A percentile compares a stretch with the other conserved stretches of the same genome.
phyloP scores from a whole-genome alignment of 2,113 vertebrate genomes.

The Myiagra hebetior region DNA sequence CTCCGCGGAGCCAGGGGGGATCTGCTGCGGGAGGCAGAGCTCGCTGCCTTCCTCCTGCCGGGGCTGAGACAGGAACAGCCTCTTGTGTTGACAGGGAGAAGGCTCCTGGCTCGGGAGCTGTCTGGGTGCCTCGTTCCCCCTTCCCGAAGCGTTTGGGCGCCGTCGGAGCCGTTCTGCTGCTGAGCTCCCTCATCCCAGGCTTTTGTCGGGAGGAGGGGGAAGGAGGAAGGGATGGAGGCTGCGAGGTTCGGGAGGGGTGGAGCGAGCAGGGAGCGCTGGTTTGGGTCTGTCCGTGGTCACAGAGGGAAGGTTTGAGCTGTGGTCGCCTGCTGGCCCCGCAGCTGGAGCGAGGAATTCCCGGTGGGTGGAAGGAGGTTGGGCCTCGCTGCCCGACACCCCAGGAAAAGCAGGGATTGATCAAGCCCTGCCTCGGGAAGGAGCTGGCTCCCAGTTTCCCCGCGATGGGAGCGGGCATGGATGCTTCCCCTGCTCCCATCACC shows the following conservation, averaged over 20 bases:
- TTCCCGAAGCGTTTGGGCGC: background rate
- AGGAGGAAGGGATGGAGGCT: background rate
- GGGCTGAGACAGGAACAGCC: background rate
- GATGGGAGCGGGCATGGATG: background rate
- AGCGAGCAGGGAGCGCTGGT: background rate
- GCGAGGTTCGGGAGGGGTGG: background rate
- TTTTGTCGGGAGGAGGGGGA: background rate
- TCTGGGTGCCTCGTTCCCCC: background rate
- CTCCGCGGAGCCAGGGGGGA: background rate
- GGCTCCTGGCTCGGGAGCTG: background rate
- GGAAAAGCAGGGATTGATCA: background rate
- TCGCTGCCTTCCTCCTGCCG: background rate
- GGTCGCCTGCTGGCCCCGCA: background rate
- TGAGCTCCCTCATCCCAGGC: background rate
- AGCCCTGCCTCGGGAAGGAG: background rate
- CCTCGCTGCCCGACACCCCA: background rate
- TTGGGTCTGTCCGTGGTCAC: rapidly evolving
- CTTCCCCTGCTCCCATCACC: background rate
- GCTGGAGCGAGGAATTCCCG: background rate
- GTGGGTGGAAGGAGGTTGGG: rapidly evolving
- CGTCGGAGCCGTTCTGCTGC: background rate
- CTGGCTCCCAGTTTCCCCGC: rapidly evolving
- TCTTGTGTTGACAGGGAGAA: background rate
- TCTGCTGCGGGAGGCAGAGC: background rate
- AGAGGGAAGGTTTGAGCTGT: background rate